These are phyloP conservation scores for Labroides dimidiatus DNA, from an alignment of 2,797 vertebrate species.

Conservation along the genomic window DNA sequence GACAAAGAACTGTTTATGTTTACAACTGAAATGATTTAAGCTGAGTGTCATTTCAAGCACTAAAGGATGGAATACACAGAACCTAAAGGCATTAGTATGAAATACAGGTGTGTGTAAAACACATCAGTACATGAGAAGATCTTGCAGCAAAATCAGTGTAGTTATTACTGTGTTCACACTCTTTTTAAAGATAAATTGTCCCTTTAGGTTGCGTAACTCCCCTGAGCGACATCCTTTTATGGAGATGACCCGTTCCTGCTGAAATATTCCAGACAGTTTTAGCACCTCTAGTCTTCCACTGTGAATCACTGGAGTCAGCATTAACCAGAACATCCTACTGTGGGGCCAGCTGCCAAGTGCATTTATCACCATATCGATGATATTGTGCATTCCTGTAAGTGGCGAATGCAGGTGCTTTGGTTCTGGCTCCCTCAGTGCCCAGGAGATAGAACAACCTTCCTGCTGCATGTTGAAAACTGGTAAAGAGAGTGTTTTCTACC, in stretches of 20 bases:
- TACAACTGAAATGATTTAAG: not conserved
- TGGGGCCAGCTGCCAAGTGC: conserved; percentile 45
- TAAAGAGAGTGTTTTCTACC: conserved; percentile 13
- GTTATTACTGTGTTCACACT: conserved; percentile 12
- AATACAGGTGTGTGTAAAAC: conserved; percentile 25
- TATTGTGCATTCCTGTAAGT: conserved; percentile 33
- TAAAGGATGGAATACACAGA: conserved; percentile 8
- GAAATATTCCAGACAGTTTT: conserved; percentile 59
- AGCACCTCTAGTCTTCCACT: conserved; percentile 47
- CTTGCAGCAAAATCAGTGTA: conserved; percentile 21
- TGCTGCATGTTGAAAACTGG: conserved; percentile 35
- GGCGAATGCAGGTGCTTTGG: conserved; percentile 25
- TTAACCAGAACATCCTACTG: conserved; percentile 51
- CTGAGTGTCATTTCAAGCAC: conserved; percentile 4
- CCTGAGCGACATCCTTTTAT: conserved; percentile 51
- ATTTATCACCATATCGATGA: conserved; percentile 57
- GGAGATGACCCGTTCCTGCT: conserved; percentile 51
- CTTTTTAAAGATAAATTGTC: conserved; percentile 51
- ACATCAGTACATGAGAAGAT: conserved; percentile 12
- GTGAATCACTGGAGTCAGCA: conserved; percentile 60
- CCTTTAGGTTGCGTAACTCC: conserved; percentile 52
- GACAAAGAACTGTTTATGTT: not conserved
- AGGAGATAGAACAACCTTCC: conserved; percentile 26
- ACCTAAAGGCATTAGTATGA: conserved; percentile 27
- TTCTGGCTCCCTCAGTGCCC: conserved; percentile 18